These are phyloP conservation scores for Otocyon megalotis DNA, from an alignment of 2,113 vertebrate genomes.

Conservation along the genomic window DNA sequence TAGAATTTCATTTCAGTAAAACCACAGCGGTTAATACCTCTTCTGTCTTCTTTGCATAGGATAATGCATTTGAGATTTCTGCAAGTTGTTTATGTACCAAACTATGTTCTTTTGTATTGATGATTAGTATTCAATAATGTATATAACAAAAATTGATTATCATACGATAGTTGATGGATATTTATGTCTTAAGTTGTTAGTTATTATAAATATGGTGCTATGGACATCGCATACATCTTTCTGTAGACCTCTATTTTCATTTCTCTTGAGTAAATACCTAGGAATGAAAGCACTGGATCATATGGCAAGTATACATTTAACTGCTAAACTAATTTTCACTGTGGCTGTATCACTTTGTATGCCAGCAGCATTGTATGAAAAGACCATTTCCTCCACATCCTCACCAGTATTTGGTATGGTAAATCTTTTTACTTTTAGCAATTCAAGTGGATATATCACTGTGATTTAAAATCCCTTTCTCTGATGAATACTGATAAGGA, in stretches of 20 bases:
- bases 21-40: neutral
- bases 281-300: neutral
- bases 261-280: neutral
- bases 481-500: neutral
- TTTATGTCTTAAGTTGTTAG: neutral
- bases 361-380: neutral
- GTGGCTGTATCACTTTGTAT: neutral
- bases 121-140: neutral
- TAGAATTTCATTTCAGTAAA: neutral
- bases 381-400: neutral
- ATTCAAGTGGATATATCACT: neutral
- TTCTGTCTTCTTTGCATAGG: neutral
- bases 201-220: neutral
- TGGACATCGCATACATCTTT: neutral
- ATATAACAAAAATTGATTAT: neutral
- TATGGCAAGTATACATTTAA: neutral
- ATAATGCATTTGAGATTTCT: neutral
- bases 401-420: neutral
- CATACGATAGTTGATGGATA: neutral
- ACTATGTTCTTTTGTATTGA: constrained; percentile 1
- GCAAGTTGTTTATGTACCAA: neutral
- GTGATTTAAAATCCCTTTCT: neutral
- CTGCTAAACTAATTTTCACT: neutral
- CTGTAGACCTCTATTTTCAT: neutral
- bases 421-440: neutral